Percentiles rank a stretch among this genome's conserved stretches.
phyloP scores from a whole-genome alignment of 2,888 invertebrate species.

The Notodonta ziczac region DNA sequence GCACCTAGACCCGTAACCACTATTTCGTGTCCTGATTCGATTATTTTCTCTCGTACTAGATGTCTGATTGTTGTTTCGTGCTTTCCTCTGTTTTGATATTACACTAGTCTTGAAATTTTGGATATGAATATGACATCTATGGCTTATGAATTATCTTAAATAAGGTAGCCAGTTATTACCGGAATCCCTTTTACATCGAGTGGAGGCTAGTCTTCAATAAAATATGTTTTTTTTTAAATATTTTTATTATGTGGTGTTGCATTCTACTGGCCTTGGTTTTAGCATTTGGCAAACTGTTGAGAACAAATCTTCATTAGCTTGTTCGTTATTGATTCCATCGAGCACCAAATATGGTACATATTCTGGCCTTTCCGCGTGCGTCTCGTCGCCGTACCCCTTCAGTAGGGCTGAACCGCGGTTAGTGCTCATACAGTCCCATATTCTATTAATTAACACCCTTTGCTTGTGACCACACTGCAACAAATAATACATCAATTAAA shows the following conservation, averaged over 20 bases:
- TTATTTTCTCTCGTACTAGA: conserved; percentile 32
- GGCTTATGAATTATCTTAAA: too few species aligned
- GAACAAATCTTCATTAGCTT: conserved; percentile 38
- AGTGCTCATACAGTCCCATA: conserved; percentile 49
- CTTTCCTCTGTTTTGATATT: background rate
- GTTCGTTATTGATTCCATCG: conserved; percentile 40
- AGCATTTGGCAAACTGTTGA: conserved; percentile 41
- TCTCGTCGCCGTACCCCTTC: conserved; percentile 52
- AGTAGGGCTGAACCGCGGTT: conserved; percentile 42
- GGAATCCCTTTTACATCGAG: too few species aligned
- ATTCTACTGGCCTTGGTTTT: conserved; percentile 35
- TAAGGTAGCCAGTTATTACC: too few species aligned
- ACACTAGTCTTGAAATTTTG: background rate
- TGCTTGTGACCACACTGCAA: conserved; percentile 53
- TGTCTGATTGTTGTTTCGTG: conserved; percentile 16
- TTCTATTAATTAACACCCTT: conserved; percentile 32
- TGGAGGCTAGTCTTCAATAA: too few species aligned
- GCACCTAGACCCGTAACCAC: conserved; percentile 30
- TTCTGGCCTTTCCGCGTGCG: conserved; percentile 34
- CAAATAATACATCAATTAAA: conserved; percentile 4
- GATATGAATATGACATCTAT: too few species aligned
- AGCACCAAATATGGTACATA: conserved; percentile 55
- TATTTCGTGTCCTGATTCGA: conserved; percentile 36
- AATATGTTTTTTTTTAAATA: too few species aligned
- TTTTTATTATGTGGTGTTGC: conserved; percentile 8